Evolutionary conservation across 2,888 invertebrate genomes (phyloP).

Genomic region (Lomographa bimaculata): DNA sequence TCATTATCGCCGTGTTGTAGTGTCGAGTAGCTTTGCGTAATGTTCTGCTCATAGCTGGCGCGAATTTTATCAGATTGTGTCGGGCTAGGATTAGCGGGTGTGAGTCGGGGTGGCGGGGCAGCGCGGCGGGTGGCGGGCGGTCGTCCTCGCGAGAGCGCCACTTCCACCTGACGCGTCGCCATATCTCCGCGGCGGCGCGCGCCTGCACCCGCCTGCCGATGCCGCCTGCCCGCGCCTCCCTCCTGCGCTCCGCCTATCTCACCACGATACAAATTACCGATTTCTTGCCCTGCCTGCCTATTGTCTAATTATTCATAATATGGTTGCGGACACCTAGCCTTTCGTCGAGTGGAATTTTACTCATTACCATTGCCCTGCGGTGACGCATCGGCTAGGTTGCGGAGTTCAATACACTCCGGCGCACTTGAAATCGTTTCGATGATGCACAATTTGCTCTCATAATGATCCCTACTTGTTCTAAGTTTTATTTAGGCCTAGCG

Average conservation of each 20-base stretch:
- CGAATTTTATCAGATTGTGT: slow-evolving; percentile 83
- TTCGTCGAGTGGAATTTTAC: slow-evolving; percentile 72
- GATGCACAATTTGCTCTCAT: slow-evolving; percentile 20
- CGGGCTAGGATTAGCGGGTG: slow-evolving; percentile 77
- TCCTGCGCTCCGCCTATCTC: slow-evolving; percentile 75
- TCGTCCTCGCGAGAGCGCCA: slow-evolving; percentile 70
- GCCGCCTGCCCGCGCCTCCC: slow-evolving; percentile 59
- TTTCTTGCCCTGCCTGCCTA: slow-evolving; percentile 80
- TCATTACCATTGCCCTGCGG: slow-evolving; percentile 54
- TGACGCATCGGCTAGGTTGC: slow-evolving; percentile 72
- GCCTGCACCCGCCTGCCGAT: slow-evolving; percentile 60
- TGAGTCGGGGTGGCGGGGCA: slow-evolving; percentile 52
- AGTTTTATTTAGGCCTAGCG: slow-evolving; percentile 27
- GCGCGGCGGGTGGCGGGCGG: slow-evolving; percentile 58
- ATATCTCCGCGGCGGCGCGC: slow-evolving; percentile 66
- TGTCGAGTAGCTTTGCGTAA: slow-evolving; percentile 79
- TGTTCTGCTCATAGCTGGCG: slow-evolving; percentile 81
- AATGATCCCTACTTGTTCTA: slow-evolving; percentile 23
- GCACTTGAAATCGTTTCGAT: slow-evolving; percentile 18
- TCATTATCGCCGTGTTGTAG: slow-evolving; percentile 76
- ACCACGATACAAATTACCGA: slow-evolving; percentile 79
- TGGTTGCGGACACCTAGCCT: slow-evolving; percentile 66
- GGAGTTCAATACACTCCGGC: slow-evolving; percentile 72
- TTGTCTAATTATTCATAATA: slow-evolving; percentile 80
- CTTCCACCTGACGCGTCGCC: slow-evolving; percentile 83